Conservation (phyloP, 2,113 vertebrate genomes). For the Esox niger region DNA sequence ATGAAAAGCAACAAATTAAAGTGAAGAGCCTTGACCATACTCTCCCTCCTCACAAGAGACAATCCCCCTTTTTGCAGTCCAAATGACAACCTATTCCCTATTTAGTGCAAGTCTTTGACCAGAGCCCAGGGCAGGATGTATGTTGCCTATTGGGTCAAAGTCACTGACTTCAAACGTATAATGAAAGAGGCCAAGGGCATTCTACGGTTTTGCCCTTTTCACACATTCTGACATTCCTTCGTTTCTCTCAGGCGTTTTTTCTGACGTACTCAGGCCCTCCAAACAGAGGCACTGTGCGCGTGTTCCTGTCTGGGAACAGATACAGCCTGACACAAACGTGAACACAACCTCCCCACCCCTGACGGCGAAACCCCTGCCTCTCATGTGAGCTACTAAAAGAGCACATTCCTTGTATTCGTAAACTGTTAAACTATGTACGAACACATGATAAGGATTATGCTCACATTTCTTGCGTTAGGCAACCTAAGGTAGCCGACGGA, state of each 20-base stretch:
- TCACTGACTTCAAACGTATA: constrained; percentile 9
- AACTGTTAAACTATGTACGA: constrained; percentile 16
- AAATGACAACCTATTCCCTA: no score
- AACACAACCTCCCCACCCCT: neutral
- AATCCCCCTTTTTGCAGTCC: no score
- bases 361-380: neutral
- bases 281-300: neutral
- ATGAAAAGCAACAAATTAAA: no score
- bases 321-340: constrained; percentile 1
- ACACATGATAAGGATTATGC: constrained; percentile 50
- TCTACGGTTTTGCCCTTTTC: constrained; percentile 4
- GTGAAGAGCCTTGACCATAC: no score
- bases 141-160: no score
- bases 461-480: constrained; percentile 31
- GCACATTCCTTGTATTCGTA: constrained; percentile 17
- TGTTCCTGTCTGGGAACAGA: neutral
- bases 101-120: no score
- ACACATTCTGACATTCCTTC: neutral
- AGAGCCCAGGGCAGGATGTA: no score
- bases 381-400: constrained; percentile 10
- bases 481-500: no score
- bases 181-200: constrained; percentile 22
- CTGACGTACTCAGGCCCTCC: neutral
- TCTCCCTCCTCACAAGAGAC: neutral
- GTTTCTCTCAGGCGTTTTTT: constrained; percentile 7